Percentiles rank a stretch among this genome's conserved stretches.
Conservation (phyloP, 2,797 vertebrate genomes). For the Anguilla marmorata region DNA sequence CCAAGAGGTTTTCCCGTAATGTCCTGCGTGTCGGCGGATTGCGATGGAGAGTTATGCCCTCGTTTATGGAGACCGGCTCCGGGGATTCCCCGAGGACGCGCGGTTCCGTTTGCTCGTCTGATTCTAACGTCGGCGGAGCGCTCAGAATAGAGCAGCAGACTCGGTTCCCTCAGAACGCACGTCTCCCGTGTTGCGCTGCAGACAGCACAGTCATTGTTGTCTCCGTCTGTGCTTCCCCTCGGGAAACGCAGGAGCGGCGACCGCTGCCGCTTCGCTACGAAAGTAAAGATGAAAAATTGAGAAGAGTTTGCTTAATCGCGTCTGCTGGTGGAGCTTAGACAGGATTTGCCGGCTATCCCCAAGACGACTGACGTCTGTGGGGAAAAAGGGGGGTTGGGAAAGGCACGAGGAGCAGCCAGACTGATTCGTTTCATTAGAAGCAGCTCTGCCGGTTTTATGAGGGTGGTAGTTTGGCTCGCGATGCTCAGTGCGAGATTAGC, state of each 20-base stretch:
- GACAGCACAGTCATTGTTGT: slow-evolving; percentile 47
- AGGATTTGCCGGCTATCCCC: background rate
- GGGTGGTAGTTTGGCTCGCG: background rate
- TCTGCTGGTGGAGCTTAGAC: background rate
- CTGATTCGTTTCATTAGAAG: background rate
- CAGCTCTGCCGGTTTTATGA: background rate
- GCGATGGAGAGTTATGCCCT: slow-evolving; percentile 78
- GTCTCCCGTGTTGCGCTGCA: slow-evolving; percentile 54
- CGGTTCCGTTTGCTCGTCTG: slow-evolving; percentile 50
- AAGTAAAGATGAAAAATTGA: slow-evolving; percentile 39
- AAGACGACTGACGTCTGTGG: background rate
- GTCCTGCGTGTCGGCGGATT: slow-evolving; percentile 67
- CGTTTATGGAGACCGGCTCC: slow-evolving; percentile 80
- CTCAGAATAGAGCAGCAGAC: slow-evolving; percentile 53
- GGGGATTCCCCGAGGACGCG: slow-evolving; percentile 71
- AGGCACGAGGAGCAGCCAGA: background rate
- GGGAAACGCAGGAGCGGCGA: slow-evolving; percentile 56
- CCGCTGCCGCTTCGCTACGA: slow-evolving; percentile 43
- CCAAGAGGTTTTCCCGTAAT: slow-evolving; percentile 48
- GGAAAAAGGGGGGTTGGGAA: background rate
- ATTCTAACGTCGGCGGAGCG: slow-evolving; percentile 77
- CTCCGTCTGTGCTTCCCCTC: slow-evolving; percentile 53
- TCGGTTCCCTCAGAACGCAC: slow-evolving; percentile 40
- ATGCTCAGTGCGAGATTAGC: background rate
- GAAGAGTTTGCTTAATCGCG: background rate